Evolutionary conservation across 1,140 invertebrate genomes (phyloP).

Genomic region (Patella vulgata): DNA sequence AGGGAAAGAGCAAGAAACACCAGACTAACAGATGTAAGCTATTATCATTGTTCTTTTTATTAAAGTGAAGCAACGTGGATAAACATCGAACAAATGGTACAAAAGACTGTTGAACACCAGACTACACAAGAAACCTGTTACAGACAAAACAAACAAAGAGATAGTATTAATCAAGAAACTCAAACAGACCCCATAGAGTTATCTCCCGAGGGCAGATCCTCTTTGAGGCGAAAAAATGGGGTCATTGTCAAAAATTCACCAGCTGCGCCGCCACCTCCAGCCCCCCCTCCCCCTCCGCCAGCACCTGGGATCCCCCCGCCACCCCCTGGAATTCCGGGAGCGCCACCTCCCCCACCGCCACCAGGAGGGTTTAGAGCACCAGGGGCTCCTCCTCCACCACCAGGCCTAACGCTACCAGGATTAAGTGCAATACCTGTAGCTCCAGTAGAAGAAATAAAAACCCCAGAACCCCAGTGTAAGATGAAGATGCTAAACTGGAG

Average conservation of each 20-base stretch:
- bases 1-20: no score
- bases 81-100: conserved; percentile 42
- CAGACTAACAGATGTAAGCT: no score
- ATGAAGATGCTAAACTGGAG: conserved; percentile 63
- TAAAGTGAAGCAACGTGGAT: conserved; percentile 57
- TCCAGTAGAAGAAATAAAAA: conserved; percentile 40
- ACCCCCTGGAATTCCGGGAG: conserved; percentile 3
- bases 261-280: conserved; percentile 9
- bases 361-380: conserved; percentile 9
- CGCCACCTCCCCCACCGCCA: conserved; percentile 42
- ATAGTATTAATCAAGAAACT: conserved; percentile 37
- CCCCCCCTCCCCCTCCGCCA: conserved; percentile 20
- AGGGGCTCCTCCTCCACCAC: conserved; percentile 23
- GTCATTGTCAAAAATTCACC: background rate
- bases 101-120: conserved; percentile 42
- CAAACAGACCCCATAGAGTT: conserved; percentile 40
- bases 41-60: no score
- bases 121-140: background rate
- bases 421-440: conserved; percentile 8
- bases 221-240: background rate
- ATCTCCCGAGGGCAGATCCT: background rate
- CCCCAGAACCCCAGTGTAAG: conserved; percentile 58
- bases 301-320: conserved; percentile 13
- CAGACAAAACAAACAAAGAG: background rate
- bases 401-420: conserved; percentile 18